Base-by-base conservation (phyloP, 2,888 invertebrate genomes). In the Disparrhopalites patrizii region DNA sequence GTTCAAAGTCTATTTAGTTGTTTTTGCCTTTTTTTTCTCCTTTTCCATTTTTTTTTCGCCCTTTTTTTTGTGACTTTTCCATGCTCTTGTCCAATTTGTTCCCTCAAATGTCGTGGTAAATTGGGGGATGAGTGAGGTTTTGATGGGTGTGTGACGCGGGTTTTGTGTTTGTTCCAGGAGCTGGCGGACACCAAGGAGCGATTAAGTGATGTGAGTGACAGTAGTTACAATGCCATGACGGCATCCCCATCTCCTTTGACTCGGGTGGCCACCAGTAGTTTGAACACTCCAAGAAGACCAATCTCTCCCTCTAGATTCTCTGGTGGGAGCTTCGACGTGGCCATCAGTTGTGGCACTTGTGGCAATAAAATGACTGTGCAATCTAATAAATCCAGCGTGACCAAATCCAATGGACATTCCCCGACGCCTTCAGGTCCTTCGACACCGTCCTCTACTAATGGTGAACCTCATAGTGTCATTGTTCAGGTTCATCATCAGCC, bases 241-340 rank as follows among this genome's bases (percentile, higher is more conserved):
- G 8, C 43, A 10, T 43, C 43, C 5, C 73, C 73, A 15, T 27
- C 51, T 3, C 38, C 62, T 2, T 63, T 70, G 13, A 60, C 67
- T 55, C 55, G 70, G 40, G 56, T 67, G 23, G 73, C 70, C n/a
- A 57, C 67, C 20, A 70, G 60, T 43, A 68, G 68, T 51, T 62
- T 61, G 15, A 56, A 27, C 18, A 18, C 8, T 43, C 8, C 36
- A 15, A n/a, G 55, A 25, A 25, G 74, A 64, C 43, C 71, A 54
- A 60, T 71, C 15, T 74, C 74, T 27, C 74, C 74, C 8, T 74
- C 74, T 18, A 58, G 74, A 62, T 66, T 74, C 66, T 71, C 71
- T 23, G 74, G 74, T 38, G 74, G 74, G 30, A 73, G 72, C 54
- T 74, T 74, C 50, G 74, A 74, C 30, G 72, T 72, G 7, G 74